phyloP scores from a whole-genome alignment of 23 tunicate species.

The Styela clava region DNA sequence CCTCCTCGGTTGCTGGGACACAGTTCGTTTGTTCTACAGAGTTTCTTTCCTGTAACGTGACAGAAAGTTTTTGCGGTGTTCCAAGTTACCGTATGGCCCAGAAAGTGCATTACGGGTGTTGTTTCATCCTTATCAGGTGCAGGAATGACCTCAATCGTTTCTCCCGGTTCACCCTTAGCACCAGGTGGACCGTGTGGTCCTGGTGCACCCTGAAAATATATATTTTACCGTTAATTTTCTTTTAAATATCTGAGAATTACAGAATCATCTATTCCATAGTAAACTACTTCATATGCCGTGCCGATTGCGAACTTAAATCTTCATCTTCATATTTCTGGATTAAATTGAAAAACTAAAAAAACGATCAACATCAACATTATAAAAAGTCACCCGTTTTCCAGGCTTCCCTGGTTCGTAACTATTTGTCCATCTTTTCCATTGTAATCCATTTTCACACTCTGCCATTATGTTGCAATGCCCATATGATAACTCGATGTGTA shows the following conservation, averaged over 20 bases:
- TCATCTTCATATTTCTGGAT: no score
- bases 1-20: background rate
- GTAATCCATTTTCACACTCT: background rate
- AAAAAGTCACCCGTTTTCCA: background rate
- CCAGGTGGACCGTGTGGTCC: background rate
- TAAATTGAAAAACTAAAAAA: no score
- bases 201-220: background rate
- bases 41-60: background rate
- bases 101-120: background rate
- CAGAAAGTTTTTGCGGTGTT: slow-evolving; percentile 18
- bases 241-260: no score
- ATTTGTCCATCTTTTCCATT: background rate
- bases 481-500: background rate
- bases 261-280: no score
- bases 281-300: no score
- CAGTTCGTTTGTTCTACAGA: background rate
- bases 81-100: slow-evolving; percentile 16
- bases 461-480: background rate
- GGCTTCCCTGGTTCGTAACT: background rate
- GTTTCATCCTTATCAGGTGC: background rate
- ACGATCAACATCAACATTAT: no score
- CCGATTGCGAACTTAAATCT: no score
- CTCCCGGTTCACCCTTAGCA: background rate
- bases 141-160: background rate
- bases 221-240: no score